Evolutionary conservation across 2,113 vertebrate species (phyloP), one percentile per base, ranked within the genome.

Genomic region (Grammomys surdaster): DNA sequence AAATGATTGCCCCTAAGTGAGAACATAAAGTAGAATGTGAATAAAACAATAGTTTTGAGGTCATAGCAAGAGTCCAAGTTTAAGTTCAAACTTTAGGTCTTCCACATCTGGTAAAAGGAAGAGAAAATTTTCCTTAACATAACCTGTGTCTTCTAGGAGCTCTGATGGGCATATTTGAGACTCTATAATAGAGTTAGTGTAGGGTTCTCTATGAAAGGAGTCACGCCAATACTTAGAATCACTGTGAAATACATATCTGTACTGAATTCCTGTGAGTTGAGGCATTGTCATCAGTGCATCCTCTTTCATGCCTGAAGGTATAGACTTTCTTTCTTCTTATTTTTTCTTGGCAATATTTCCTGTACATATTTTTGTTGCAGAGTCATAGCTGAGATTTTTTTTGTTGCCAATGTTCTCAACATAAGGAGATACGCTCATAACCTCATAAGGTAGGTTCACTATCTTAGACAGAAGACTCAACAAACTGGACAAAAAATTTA

Each of bases 21-120:
- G 67, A 95, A 92, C 43, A 7, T 2, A 92, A 94, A 95, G 28
- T 19, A 89, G 19, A 89, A 65, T 82, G 11, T 58, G 48, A 69
- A 26, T 93, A 75, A 73, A 63, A 89, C 78, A 90, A 88, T 69
- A 58, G 4, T 46, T 76, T 63, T 91, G 56, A 81, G 3, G 81
- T 48, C 16, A 58, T 22, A 36, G 40, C 75, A 89, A 88, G n/a
- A 91, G 31, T 54, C 20, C 70, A 95, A 93, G 56, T 90, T 91
- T 89, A 87, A 93, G 60, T 7, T 40, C 17, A 28, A 87, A 51
- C 76, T 88, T 11, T 81, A 91, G 88, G 12, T 60, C 22, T 19
- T 65, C 22, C 24, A 67, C 13, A 65, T 88, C 12, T 56, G 51
- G 33, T 46, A 77, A 48, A 77, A 92, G 63, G 13, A 76, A 93